phyloP scores from a whole-genome alignment of 2,888 invertebrate genomes.

The Chirona hameri region DNA sequence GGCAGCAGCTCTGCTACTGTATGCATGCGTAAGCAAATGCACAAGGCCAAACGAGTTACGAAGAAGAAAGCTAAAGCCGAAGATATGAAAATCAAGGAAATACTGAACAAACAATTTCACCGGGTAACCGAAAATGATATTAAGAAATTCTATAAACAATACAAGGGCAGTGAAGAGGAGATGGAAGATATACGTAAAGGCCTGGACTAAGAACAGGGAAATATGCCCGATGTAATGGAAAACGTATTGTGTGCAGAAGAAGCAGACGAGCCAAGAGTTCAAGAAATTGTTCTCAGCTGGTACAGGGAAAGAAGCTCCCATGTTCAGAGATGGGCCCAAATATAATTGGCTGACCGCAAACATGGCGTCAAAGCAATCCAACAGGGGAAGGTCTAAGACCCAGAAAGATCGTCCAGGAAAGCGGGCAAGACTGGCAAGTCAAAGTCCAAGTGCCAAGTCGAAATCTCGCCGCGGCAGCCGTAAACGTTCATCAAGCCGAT shows the following conservation, averaged over 20 bases:
- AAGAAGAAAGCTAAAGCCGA: not conserved
- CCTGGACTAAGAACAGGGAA: not conserved
- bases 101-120: not conserved
- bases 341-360: not conserved
- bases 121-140: not conserved
- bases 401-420: not conserved
- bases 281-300: not conserved
- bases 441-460: not conserved
- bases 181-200: slow-evolving; percentile 1
- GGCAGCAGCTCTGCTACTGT: not conserved
- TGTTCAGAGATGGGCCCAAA: not conserved
- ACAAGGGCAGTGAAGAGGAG: slow-evolving; percentile 23
- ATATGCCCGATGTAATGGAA: not conserved
- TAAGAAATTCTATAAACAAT: not conserved
- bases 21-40: slow-evolving; percentile 1
- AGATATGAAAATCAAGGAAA: not conserved
- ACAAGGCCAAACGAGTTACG: not conserved
- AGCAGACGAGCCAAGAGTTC: not conserved
- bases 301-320: not conserved
- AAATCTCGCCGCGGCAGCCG: not conserved
- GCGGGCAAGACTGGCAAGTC: not conserved
- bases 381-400: not conserved
- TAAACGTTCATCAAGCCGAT: slow-evolving; percentile 2
- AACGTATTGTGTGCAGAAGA: not conserved
- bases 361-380: not conserved